phyloP scores from a whole-genome alignment of 2,113 vertebrate species.

The Chlorodrepanis virens region DNA sequence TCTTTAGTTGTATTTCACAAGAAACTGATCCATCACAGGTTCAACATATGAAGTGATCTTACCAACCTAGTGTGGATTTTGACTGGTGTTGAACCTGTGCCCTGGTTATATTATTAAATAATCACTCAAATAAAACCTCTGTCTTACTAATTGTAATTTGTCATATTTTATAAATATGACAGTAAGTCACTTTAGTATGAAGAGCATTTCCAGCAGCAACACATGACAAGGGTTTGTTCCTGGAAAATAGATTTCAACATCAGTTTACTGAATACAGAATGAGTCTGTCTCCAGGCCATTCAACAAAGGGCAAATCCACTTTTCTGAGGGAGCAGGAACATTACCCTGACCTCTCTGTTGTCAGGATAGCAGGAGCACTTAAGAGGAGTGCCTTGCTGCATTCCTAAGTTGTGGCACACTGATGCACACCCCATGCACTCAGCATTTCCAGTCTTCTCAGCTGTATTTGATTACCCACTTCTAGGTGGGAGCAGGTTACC shows the following conservation, averaged over 20 bases:
- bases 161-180: background rate
- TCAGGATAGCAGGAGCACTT: accelerated
- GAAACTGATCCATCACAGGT: background rate
- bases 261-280: background rate
- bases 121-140: background rate
- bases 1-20: background rate
- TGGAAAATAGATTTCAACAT: background rate
- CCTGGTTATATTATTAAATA: background rate
- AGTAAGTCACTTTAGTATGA: background rate
- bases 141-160: background rate
- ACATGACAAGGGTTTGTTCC: background rate
- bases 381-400: background rate
- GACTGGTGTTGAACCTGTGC: background rate
- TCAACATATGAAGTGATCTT: background rate
- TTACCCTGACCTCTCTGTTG: background rate
- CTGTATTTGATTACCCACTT: background rate
- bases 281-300: background rate
- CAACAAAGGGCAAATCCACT: background rate
- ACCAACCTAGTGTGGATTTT: background rate
- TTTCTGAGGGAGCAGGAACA: background rate
- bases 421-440: background rate
- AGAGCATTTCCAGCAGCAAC: background rate
- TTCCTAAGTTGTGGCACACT: background rate
- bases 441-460: background rate
- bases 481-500: background rate